These are phyloP conservation scores for Kryptolebias ocellatus DNA, from an alignment of 2,797 vertebrate species.

Conservation along the genomic window DNA sequence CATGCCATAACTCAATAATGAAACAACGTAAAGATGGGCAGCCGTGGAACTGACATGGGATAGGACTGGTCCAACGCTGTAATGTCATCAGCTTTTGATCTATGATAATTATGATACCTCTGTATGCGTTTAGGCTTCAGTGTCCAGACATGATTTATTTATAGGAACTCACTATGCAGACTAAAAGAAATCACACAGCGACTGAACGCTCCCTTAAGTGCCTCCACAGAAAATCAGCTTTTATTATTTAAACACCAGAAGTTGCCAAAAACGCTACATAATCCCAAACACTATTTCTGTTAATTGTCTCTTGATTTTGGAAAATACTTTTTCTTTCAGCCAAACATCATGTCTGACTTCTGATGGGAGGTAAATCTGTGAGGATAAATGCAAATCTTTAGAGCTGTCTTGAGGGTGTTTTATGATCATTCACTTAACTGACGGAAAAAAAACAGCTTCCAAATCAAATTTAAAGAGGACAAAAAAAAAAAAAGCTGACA, in stretches of 20 bases:
- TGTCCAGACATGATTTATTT: constrained; percentile 80
- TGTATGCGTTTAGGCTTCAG: constrained; percentile 79
- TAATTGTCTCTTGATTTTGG: constrained; percentile 2
- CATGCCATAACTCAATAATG: constrained; percentile 84
- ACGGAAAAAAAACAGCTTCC: constrained; percentile 66
- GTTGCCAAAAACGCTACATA: constrained; percentile 30
- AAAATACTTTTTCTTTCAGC: constrained; percentile 33
- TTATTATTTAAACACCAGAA: constrained; percentile 42
- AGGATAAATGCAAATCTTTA: constrained; percentile 68
- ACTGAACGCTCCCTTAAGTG: constrained; percentile 61
- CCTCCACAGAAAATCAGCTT: constrained; percentile 52
- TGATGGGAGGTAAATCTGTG: constrained; percentile 43
- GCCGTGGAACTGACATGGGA: constrained; percentile 76
- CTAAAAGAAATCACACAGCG: constrained; percentile 63
- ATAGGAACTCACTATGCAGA: constrained; percentile 67
- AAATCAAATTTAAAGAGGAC: constrained; percentile 72
- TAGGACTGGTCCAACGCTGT: constrained; percentile 74
- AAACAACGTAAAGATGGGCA: constrained; percentile 80
- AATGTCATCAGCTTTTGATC: constrained; percentile 84
- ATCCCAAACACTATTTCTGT: constrained; percentile 30
- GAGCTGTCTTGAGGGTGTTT: constrained; percentile 65
- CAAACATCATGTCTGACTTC: constrained; percentile 20
- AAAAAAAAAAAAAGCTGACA: constrained; percentile 66
- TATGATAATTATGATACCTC: constrained; percentile 84
- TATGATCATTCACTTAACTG: constrained; percentile 73